Base-by-base conservation (phyloP, 2,797 vertebrate genomes). In the Tauraco hartlaubi region DNA sequence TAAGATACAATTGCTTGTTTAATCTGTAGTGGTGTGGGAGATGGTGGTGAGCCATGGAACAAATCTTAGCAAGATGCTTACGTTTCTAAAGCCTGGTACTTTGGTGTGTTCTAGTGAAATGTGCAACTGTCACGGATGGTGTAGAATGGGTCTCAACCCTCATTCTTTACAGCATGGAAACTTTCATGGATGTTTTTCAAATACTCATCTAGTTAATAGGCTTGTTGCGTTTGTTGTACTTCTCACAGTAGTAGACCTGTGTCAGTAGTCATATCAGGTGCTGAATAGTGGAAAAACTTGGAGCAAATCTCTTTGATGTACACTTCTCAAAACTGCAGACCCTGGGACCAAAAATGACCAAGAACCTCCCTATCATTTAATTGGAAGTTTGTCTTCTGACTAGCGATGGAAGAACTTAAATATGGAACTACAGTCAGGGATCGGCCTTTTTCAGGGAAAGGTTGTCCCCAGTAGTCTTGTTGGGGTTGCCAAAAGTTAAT, bases 261-360 rank as follows among this genome's bases (percentile, higher is more conserved):
- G 83, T 93, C 64, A 51, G 62, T 94, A 76, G 74, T 91, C n/a
- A 9, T 79, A 77, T 76, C 33, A 14, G 92, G 92, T 96, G 82
- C 85, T 88, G 80, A 86, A 44, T 59, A 91, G 91, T 92, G 83
- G 80, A 85, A 90, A 88, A 92, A 71, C 63, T 76, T 84, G 76
- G 59, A 74, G 63, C 69, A 95, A 76, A 93, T 73, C 71, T 94
- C 80, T 85, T 92, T 82, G 48, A 77, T 83, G 59, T 92, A 62
- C 9, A 25, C 92, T 93, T 96, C 85, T 94, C 96, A 96, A 95
- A 96, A 96, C 96, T 96, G 96, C 95, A 92, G 74, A 88, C 80
- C 91, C 83, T 94, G 90, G 73, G 52, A 79, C 91, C 85, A 95
- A 92, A 96, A 86, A 73, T 82, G 54, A 54, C 48, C 41, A 52